A percentile compares a stretch with the other conserved stretches of the same genome.
phyloP scores from a whole-genome alignment of 2,113 vertebrate genomes.

The Etheostoma spectabile region DNA sequence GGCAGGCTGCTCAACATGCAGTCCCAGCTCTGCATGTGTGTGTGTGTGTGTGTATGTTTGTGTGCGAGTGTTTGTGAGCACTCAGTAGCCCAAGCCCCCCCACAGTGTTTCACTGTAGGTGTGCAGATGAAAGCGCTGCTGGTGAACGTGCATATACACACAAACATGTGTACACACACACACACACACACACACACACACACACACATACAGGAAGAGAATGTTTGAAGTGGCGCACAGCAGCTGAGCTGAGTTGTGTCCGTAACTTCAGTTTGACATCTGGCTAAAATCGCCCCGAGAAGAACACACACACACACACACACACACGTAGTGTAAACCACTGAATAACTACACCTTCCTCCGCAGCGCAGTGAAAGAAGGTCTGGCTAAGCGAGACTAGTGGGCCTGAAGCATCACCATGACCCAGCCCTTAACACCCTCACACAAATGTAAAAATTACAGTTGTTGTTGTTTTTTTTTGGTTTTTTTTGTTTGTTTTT shows the following conservation, averaged over 20 bases:
- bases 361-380: too few species aligned
- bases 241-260: constrained; percentile 68
- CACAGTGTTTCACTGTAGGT: constrained; percentile 68
- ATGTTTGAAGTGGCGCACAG: constrained; percentile 75
- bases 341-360: too few species aligned
- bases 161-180: constrained; percentile 13
- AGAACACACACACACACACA: constrained; percentile 19
- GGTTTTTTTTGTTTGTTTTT: too few species aligned
- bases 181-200: constrained; percentile 25
- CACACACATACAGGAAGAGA: constrained; percentile 20
- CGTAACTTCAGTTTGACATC: constrained; percentile 76
- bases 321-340: neutral
- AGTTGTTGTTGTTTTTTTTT: too few species aligned
- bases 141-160: constrained; percentile 45
- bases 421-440: too few species aligned
- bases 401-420: too few species aligned
- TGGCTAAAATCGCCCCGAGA: constrained; percentile 49
- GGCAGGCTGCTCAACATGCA: constrained; percentile 60
- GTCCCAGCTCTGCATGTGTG: constrained; percentile 28
- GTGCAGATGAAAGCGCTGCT: constrained; percentile 77
- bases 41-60: constrained; percentile 36
- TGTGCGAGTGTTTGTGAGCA: constrained; percentile 2
- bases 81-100: constrained; percentile 54
- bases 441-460: too few species aligned
- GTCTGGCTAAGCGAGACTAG: too few species aligned